Percentiles rank a stretch among this genome's conserved stretches.
phyloP scores from a whole-genome alignment of 2,797 vertebrate species.

The Catamblyrhynchus diadema region DNA sequence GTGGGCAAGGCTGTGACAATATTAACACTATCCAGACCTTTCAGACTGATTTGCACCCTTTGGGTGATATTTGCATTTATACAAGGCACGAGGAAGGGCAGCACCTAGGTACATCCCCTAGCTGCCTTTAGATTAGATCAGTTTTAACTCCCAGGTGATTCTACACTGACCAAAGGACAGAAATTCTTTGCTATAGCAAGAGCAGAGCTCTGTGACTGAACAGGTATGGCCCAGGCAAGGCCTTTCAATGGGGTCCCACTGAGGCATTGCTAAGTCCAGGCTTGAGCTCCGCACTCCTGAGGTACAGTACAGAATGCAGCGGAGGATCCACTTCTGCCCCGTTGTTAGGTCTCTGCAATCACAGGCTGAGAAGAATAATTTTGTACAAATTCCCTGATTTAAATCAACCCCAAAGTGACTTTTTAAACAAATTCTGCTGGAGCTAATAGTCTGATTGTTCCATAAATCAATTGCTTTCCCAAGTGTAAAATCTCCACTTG shows the following conservation, averaged over 20 bases:
- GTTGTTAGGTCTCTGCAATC: neutral
- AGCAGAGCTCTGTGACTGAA: neutral
- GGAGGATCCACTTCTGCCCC: neutral
- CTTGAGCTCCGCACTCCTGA: neutral
- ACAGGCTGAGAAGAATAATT: neutral
- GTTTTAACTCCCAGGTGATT: neutral
- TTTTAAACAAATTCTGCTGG: neutral
- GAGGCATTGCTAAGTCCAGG: neutral
- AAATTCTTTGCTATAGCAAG: neutral
- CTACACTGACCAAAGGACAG: neutral
- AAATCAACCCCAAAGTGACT: neutral
- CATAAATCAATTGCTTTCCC: conserved; percentile 14
- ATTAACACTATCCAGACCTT: neutral
- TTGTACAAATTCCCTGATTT: neutral
- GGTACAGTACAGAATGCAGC: neutral
- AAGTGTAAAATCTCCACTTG: neutral
- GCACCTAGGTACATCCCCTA: fast-evolving
- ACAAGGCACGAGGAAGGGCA: neutral
- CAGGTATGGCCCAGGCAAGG: neutral
- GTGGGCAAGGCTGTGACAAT: neutral
- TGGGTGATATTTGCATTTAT: neutral
- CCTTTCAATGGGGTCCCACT: neutral
- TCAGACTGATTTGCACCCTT: neutral
- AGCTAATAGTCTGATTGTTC: neutral
- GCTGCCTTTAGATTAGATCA: neutral